A percentile compares a stretch with the other conserved stretches of the same genome.
phyloP scores from a whole-genome alignment of 2,888 invertebrate species.

The Eudemis profundana region DNA sequence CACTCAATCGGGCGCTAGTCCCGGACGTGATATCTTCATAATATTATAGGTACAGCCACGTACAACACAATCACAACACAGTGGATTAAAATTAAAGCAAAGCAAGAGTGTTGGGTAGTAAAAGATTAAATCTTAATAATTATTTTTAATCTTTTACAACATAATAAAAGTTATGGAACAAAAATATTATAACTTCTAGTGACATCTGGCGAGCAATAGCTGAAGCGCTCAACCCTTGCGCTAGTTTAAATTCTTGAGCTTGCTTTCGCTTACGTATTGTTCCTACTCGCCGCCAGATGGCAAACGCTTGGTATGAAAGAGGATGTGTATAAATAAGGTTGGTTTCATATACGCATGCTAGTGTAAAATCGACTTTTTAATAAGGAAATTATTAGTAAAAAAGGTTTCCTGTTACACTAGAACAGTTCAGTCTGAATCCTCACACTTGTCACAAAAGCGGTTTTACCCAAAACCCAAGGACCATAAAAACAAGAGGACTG shows the following conservation, averaged over 20 bases:
- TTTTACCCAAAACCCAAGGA: too few relatives aligned
- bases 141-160: background rate
- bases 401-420: too few relatives aligned
- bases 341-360: too few relatives aligned
- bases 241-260: constrained; percentile 6
- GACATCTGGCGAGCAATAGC: constrained; percentile 63
- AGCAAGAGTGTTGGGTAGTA: too few relatives aligned
- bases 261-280: constrained; percentile 5
- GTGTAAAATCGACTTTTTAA: too few relatives aligned
- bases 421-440: too few relatives aligned
- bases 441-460: too few relatives aligned
- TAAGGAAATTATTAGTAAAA: too few relatives aligned
- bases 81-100: constrained; percentile 25
- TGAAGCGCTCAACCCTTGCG: constrained; percentile 4
- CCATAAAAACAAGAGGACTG: too few relatives aligned
- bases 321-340: too few relatives aligned
- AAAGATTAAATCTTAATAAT: background rate
- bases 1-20: constrained; percentile 37
- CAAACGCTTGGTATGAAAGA: constrained; percentile 36
- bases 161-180: background rate
- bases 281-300: constrained; percentile 61
- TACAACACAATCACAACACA: constrained; percentile 19
- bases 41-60: background rate
- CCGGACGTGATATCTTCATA: constrained; percentile 3
- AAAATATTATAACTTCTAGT: constrained; percentile 43